These are phyloP conservation scores for Parotia lawesii DNA, from an alignment of 2,113 vertebrate species.

Conservation along the genomic window DNA sequence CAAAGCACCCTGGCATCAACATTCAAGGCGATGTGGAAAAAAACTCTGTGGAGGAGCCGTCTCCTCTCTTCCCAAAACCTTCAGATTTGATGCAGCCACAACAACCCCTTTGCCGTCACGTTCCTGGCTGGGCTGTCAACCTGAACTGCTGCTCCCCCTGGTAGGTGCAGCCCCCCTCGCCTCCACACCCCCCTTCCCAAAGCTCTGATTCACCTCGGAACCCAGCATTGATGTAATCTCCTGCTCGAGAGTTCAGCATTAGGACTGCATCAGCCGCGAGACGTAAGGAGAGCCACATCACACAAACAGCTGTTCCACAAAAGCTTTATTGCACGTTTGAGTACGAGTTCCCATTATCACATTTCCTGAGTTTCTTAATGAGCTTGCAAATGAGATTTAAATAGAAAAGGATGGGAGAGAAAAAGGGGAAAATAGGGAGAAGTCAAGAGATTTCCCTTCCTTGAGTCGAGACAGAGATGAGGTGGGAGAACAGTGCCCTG, in stretches of 20 bases:
- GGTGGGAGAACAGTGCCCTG: neutral
- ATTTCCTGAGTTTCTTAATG: constrained; percentile 62
- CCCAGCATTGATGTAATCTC: constrained; percentile 42
- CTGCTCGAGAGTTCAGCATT: constrained; percentile 18
- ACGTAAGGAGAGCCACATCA: constrained; percentile 29
- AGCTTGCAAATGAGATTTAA: constrained; percentile 60
- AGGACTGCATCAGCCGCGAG: constrained; percentile 28
- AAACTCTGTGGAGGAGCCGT: neutral
- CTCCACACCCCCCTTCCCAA: neutral
- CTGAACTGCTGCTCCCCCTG: neutral
- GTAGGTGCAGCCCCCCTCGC: neutral
- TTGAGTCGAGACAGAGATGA: neutral
- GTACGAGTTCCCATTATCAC: constrained; percentile 34
- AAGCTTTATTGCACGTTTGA: constrained; percentile 65
- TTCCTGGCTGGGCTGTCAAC: neutral
- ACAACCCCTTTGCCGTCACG: rapidly evolving
- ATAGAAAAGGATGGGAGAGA: neutral
- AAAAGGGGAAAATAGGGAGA: neutral
- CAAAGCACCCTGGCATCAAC: neutral
- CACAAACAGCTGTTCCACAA: constrained; percentile 63
- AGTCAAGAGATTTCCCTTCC: neutral
- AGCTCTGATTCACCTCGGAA: neutral
- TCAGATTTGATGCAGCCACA: neutral
- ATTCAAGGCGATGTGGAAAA: neutral
- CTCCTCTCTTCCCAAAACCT: neutral